Evolutionary conservation across 2,113 vertebrate species (phyloP).

Genomic region (Cervus canadensis): DNA sequence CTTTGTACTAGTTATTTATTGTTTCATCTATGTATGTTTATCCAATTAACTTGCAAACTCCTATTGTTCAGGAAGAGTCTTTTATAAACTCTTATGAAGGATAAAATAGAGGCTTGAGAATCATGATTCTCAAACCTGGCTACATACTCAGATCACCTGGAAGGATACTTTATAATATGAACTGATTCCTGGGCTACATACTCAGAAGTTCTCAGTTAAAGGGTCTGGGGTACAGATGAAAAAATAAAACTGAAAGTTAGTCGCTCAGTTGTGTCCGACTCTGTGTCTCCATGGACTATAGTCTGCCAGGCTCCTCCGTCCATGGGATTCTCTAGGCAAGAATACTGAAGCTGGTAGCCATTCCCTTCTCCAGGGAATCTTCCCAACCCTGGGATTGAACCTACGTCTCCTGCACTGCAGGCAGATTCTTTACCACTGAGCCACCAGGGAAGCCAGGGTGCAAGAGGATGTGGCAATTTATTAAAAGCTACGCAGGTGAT

Average conservation of each 20-base stretch:
- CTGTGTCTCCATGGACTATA: neutral
- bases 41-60: neutral
- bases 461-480: neutral
- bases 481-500: neutral
- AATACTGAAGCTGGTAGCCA: neutral
- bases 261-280: neutral
- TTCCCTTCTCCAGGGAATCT: neutral
- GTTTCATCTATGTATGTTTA: conserved; percentile 15
- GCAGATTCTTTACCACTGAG: neutral
- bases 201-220: neutral
- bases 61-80: neutral
- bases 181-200: neutral
- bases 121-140: neutral
- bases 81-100: neutral
- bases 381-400: neutral
- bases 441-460: neutral
- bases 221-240: neutral
- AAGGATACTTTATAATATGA: conserved; percentile 8
- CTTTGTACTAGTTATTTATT: conserved; percentile 9
- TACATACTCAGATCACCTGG: neutral
- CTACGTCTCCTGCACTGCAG: neutral
- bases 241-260: neutral
- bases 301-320: neutral
- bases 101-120: neutral
- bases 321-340: neutral